phyloP scores from a whole-genome alignment of 2,888 invertebrate genomes.

The Lamellibrachia satsuma region DNA sequence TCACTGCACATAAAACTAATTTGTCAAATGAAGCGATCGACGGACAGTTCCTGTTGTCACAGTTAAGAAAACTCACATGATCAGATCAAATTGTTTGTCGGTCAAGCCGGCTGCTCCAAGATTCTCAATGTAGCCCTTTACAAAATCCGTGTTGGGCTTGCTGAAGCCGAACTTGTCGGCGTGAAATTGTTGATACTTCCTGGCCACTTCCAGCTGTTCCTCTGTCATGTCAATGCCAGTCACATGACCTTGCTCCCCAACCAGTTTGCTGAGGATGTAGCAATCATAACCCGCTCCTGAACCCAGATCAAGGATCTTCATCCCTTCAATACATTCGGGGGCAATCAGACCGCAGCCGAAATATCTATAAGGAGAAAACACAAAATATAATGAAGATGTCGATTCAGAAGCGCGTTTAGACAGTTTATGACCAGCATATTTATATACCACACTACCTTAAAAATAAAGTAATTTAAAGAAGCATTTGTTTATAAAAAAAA shows the following conservation, averaged over 20 bases:
- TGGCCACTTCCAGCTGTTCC: constrained; percentile 56
- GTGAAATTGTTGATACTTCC: constrained; percentile 56
- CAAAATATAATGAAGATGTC: too few relatives aligned
- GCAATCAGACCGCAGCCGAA: constrained; percentile 61
- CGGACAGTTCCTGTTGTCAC: too few relatives aligned
- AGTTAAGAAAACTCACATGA: constrained; percentile 49
- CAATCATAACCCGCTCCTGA: constrained; percentile 59
- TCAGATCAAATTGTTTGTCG: constrained; percentile 51
- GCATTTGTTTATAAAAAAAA: too few relatives aligned
- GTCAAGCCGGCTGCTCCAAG: constrained; percentile 51
- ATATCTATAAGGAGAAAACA: constrained; percentile 45
- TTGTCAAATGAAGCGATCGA: too few relatives aligned
- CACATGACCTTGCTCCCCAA: constrained; percentile 54
- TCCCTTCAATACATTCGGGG: constrained; percentile 53
- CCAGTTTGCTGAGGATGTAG: constrained; percentile 56
- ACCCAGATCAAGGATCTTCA: constrained; percentile 56
- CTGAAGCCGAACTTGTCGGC: constrained; percentile 53
- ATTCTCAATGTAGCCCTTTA: constrained; percentile 56
- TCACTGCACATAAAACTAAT: too few relatives aligned
- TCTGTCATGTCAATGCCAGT: constrained; percentile 61
- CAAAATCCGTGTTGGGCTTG: constrained; percentile 53
- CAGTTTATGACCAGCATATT: too few relatives aligned
- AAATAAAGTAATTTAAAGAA: too few relatives aligned
- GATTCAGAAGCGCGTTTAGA: not conserved
- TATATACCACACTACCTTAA: too few relatives aligned